Percentiles rank a stretch among this genome's conserved stretches.
Conservation (phyloP, 2,888 invertebrate genomes). For the Xanthia icteritia region DNA sequence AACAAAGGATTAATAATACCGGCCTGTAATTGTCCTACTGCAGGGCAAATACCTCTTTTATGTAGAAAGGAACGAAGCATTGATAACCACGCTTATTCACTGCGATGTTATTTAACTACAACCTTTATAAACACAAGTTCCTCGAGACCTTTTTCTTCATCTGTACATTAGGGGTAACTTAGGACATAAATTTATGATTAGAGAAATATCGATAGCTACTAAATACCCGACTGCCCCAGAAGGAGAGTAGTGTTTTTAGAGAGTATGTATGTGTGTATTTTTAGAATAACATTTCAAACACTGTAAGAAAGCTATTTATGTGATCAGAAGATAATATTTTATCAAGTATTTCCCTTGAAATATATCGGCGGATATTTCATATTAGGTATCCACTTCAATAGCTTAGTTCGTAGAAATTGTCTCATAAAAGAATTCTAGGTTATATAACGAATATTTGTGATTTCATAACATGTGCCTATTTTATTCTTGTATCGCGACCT, state of each 20-base stretch:
- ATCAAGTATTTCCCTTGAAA: not conserved
- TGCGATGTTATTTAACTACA: not conserved
- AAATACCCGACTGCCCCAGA: no score
- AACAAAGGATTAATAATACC: slow-evolving; percentile 48
- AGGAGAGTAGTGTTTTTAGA: no score
- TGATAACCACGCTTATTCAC: slow-evolving; percentile 1
- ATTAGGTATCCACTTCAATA: not conserved
- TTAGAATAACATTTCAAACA: not conserved
- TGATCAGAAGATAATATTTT: not conserved
- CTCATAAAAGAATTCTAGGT: not conserved
- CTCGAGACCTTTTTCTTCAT: not conserved
- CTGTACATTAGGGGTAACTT: not conserved
- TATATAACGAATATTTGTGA: not conserved
- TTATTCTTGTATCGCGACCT: not conserved
- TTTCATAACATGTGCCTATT: not conserved
- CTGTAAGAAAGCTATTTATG: not conserved
- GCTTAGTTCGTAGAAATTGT: slow-evolving; percentile 1
- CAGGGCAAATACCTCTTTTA: not conserved
- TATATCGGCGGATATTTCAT: not conserved
- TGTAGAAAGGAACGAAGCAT: not conserved
- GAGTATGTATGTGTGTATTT: no score
- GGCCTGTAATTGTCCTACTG: slow-evolving; percentile 26
- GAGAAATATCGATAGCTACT: not conserved
- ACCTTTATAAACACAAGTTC: no score
- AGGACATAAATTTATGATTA: not conserved